Base-by-base conservation (phyloP, 2,113 vertebrate species). In the Tenebrosternarchus preto region DNA sequence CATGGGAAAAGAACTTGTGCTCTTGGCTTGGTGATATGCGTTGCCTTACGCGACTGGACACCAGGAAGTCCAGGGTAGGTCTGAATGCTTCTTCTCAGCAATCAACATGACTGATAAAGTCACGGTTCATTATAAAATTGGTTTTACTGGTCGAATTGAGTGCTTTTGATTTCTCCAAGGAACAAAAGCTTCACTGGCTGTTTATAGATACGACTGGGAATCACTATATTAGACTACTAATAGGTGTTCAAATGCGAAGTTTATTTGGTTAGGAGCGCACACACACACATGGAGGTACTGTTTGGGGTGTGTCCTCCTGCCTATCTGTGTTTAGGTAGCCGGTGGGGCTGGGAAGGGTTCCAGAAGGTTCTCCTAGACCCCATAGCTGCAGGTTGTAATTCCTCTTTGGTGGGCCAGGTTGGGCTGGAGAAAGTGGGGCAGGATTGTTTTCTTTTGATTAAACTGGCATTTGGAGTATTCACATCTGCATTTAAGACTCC, bases 391-490 rank as follows among this genome's bases (percentile, higher is more conserved):
- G 89, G 84, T 91, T 93, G 88, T 83, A 88, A 92, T 92, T 90
- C 85, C 63, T 71, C 66, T 69, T 69, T 20, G 73, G 81, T 17
- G 33, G 78, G 88, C 76, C 85, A 88, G 87, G 86, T 91, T 90
- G 86, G 87, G 83, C 82, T 86, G 66, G 64, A 80, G 86, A 88
- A 87, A 86, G 76, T 83, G 69, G 71, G 31, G 70, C 72, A 74
- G 73, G 87, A 89, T 92, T 92, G 90, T 93, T 94, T 93, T 91
- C 90, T 89, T 93, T 92, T 89, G 89, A 92, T 93, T 92, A 92
- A 92, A 87, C 69, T 88, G 90, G 92, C 86, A 92, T 92, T 90
- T 87, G 82, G 84, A 83, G 85, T 87, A 90, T 92, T 89, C 90
- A 85, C 82, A 87, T 88, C 83, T 81, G 22, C 82, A 78, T 68